Percentiles rank a stretch among this genome's conserved stretches.
Evolutionary conservation across 2,888 invertebrate species (phyloP).

Genomic region (Hydrotaea cyrtoneurina): DNA sequence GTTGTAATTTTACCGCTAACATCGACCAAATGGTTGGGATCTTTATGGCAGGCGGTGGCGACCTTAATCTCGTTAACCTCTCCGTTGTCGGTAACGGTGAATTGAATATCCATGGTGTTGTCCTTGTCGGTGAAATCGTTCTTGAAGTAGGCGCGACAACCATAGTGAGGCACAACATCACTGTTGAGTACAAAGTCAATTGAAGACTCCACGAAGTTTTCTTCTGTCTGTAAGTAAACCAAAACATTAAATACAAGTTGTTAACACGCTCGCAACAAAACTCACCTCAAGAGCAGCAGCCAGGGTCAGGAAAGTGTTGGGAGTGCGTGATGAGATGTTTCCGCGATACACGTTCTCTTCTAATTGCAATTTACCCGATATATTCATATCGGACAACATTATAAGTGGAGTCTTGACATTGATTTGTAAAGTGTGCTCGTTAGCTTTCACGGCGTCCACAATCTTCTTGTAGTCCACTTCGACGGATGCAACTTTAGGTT

Average conservation of each 20-base stretch:
- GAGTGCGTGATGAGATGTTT: slow-evolving; percentile 82
- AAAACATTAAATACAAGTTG: slow-evolving; percentile 54
- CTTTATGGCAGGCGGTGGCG: slow-evolving; percentile 81
- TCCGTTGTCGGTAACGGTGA: slow-evolving; percentile 83
- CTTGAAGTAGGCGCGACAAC: slow-evolving; percentile 84
- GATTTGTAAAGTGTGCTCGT: slow-evolving; percentile 81
- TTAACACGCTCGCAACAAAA: background rate
- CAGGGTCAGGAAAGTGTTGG: slow-evolving; percentile 82
- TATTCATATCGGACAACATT: slow-evolving; percentile 81
- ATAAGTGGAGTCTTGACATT: slow-evolving; percentile 83
- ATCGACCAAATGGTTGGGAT: slow-evolving; percentile 80
- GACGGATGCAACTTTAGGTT: slow-evolving; percentile 78
- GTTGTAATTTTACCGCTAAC: slow-evolving; percentile 79
- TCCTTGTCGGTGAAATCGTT: slow-evolving; percentile 86
- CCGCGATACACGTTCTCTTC: slow-evolving; percentile 82
- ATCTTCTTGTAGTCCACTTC: slow-evolving; percentile 81
- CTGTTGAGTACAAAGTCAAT: slow-evolving; percentile 85
- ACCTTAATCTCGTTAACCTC: slow-evolving; percentile 81
- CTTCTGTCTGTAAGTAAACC: slow-evolving; percentile 82
- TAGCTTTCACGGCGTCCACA: slow-evolving; percentile 79
- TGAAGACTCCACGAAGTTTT: slow-evolving; percentile 84
- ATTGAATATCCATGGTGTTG: slow-evolving; percentile 84
- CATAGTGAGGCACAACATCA: slow-evolving; percentile 84
- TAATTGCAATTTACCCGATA: slow-evolving; percentile 80
- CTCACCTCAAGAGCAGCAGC: slow-evolving; percentile 83